Base-by-base conservation (phyloP, 2,888 invertebrate genomes). In the Agrotis clavis region DNA sequence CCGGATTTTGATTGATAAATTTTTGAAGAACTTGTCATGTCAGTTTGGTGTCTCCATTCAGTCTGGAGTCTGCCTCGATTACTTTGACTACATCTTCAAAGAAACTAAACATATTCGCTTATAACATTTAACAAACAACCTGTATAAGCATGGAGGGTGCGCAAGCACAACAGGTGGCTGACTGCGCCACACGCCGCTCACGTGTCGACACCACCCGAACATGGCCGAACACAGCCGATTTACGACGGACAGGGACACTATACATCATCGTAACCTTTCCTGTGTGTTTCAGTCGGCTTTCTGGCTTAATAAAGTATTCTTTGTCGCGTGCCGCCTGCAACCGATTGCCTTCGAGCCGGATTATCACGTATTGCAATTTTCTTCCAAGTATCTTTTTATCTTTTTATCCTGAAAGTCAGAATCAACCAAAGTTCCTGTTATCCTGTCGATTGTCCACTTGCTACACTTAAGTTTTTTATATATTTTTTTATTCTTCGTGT, bases 111-210 rank as follows among this genome's bases (percentile, higher is more conserved):
- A 70, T 41, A 11, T 25, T 70, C 5, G 7, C 11, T n/a, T 7
- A 48, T 25, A 7, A 18, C 16, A 19, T 66, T 65, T 53, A 19
- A 41, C 14, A 41, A 78, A 59, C 91, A 87, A 0, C 87, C 90
- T 90, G 90, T 92, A 89, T 77, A 74, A 19, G 4, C 25, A 45
- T 59, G 73, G 67, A 85, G 87, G 90, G 90, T 87, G 90, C 87
- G 84, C 79, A 66, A 64, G 64, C 77, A 86, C 90, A 92, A 91
- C 92, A 92, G 92, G 92, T 92, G 92, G 87, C 70, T 71, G 82
- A 69, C 57, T 69, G 67, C 74, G 76, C 82, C 85, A 84, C 86
- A 86, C 86, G 86, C 82, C 80, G 79, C 77, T 86, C 89, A 86
- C 89, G 89, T 86, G 90, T 81, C 84, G 77, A 71, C 74, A 66